Evolutionary conservation across 2,797 vertebrate genomes (phyloP).

Genomic region (Aulostomus chinensis): DNA sequence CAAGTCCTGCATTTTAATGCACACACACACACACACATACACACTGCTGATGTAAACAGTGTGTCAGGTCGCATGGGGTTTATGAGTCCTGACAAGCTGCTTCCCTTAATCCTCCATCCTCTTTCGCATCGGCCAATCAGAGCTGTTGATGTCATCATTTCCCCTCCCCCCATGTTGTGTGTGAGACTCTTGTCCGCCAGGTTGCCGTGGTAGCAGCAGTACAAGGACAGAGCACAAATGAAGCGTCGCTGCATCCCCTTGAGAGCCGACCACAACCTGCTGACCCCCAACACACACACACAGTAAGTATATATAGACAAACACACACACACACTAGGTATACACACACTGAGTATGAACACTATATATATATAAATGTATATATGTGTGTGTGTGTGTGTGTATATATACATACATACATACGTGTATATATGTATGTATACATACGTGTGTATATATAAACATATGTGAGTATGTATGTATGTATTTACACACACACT

Average conservation of each 20-base stretch:
- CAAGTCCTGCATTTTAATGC: no score
- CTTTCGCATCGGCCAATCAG: conserved; percentile 45
- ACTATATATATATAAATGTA: no score
- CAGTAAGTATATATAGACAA: conserved; percentile 65
- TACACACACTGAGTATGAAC: no score
- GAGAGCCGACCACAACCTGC: conserved; percentile 89
- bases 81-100: conserved; percentile 72
- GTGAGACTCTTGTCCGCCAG: conserved; percentile 70
- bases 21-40: no score
- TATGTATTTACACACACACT: no score
- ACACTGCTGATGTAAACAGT: conserved; percentile 59
- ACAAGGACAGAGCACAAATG: conserved; percentile 84
- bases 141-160: conserved; percentile 58
- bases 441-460: no score
- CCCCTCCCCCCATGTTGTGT: conserved; percentile 39
- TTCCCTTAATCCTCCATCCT: conserved; percentile 78
- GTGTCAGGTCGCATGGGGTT: conserved; percentile 64
- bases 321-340: conserved; percentile 2
- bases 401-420: no score
- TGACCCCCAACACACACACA: conserved; percentile 70
- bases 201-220: conserved; percentile 41
- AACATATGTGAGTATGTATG: no score
- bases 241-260: conserved; percentile 89
- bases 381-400: no score
- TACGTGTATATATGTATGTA: no score